These are phyloP conservation scores for Pecten maximus DNA, from an alignment of 2,888 invertebrate genomes.

Conservation along the genomic window DNA sequence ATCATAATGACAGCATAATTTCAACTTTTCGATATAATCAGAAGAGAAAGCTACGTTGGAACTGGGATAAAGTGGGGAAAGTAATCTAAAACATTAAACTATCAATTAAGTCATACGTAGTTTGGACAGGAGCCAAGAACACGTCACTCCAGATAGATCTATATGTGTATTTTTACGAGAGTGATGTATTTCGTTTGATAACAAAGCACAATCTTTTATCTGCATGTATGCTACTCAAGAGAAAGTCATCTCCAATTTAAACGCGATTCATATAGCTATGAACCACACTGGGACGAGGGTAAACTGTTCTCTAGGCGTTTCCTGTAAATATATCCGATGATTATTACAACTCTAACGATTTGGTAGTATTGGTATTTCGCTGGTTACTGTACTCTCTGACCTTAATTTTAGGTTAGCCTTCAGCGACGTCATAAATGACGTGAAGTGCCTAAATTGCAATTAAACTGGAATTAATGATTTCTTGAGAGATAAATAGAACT, in stretches of 20 bases:
- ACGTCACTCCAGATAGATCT: background rate
- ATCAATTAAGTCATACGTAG: conserved; percentile 1
- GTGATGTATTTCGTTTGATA: background rate
- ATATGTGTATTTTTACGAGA: background rate
- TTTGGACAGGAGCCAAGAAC: background rate
- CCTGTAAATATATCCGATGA: background rate
- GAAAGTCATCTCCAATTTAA: conserved; percentile 1
- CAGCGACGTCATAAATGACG: conserved; percentile 3
- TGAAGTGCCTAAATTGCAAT: background rate
- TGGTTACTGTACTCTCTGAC: background rate
- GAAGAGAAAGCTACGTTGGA: background rate
- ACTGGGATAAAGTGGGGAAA: background rate
- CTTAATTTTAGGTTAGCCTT: background rate
- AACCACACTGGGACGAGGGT: background rate
- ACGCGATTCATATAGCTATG: background rate
- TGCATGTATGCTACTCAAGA: background rate
- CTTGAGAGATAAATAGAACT: background rate
- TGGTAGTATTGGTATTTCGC: background rate
- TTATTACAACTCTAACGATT: background rate
- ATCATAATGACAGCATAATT: conserved; percentile 29
- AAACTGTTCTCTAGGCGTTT: background rate
- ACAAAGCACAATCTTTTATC: conserved; percentile 20
- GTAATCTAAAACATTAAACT: conserved; percentile 4
- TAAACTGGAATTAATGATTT: background rate
- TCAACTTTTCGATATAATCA: conserved; percentile 29